These are phyloP conservation scores for Adineta ricciae DNA, from an alignment of 2,888 invertebrate genomes.

Conservation along the genomic window DNA sequence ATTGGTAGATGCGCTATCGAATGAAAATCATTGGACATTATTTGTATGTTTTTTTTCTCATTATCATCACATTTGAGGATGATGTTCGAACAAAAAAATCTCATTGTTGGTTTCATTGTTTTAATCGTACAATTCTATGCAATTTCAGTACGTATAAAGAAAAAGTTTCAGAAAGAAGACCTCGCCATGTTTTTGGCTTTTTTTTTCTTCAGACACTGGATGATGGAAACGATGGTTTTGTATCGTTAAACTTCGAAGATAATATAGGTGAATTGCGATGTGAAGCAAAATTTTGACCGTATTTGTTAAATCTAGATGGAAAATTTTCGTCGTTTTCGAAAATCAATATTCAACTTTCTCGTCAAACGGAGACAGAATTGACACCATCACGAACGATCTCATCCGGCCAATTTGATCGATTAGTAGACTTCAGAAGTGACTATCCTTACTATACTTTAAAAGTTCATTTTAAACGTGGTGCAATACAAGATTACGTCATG, in stretches of 20 bases:
- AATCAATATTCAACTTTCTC: not conserved
- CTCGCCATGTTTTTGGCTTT: no score
- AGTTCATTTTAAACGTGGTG: not conserved
- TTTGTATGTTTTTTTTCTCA: not conserved
- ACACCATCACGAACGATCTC: not conserved
- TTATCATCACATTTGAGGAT: not conserved
- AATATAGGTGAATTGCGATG: not conserved
- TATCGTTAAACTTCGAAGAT: not conserved
- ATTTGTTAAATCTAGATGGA: not conserved
- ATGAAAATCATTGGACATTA: not conserved
- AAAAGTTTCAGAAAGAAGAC: no score
- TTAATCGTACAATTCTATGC: not conserved
- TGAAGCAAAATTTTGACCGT: no score
- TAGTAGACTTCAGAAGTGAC: not conserved
- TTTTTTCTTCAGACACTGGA: not conserved
- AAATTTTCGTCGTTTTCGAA: not conserved
- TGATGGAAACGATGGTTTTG: not conserved
- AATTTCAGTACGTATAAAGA: not conserved
- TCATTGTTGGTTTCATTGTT: not conserved
- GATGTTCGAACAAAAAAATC: not conserved
- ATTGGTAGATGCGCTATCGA: not conserved
- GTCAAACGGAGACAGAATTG: not conserved
- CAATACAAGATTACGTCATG: constrained; percentile 16
- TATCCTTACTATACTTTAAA: not conserved
- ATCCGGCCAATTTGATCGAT: not conserved